phyloP scores from a whole-genome alignment of 35 echinoderm and acorn worm species.

The Ptychodera flava region DNA sequence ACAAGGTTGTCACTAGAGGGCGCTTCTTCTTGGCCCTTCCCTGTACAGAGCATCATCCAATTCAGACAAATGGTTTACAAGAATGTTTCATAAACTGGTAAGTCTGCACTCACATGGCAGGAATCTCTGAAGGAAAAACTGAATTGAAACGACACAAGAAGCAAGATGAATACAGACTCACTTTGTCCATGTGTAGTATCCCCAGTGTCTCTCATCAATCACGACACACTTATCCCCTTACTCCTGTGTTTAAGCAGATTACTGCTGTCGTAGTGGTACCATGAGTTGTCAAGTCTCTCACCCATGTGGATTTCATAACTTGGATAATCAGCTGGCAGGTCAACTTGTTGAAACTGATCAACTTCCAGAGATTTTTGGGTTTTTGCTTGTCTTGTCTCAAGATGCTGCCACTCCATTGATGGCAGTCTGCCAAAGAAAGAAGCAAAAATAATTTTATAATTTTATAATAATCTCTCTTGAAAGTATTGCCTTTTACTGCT shows the following conservation, averaged over 20 bases:
- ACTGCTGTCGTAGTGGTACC: constrained; percentile 65
- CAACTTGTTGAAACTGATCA: constrained; percentile 52
- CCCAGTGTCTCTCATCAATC: constrained; percentile 95
- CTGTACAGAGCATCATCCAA: too few relatives aligned
- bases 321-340: constrained; percentile 11
- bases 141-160: too few relatives aligned
- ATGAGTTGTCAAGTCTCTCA: constrained; percentile 69
- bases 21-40: too few relatives aligned
- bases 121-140: too few relatives aligned
- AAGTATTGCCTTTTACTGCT: too few relatives aligned
- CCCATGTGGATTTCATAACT: constrained; percentile 32
- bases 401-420: constrained; percentile 65
- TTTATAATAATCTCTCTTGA: too few relatives aligned
- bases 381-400: constrained; percentile 70
- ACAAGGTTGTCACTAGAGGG: too few relatives aligned
- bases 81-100: too few relatives aligned
- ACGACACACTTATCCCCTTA: constrained; percentile 70
- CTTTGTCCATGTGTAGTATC: constrained; percentile 94
- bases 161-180: too few relatives aligned
- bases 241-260: constrained; percentile 50
- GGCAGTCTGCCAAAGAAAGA: constrained; percentile 47
- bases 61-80: too few relatives aligned
- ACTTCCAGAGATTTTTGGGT: constrained; percentile 58
- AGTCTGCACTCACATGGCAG: too few relatives aligned
- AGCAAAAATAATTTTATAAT: too few relatives aligned